Percentiles rank a stretch among this genome's conserved stretches.
These are phyloP conservation scores for Junonia oenone DNA, from an alignment of 2,888 invertebrate genomes.

Conservation along the genomic window DNA sequence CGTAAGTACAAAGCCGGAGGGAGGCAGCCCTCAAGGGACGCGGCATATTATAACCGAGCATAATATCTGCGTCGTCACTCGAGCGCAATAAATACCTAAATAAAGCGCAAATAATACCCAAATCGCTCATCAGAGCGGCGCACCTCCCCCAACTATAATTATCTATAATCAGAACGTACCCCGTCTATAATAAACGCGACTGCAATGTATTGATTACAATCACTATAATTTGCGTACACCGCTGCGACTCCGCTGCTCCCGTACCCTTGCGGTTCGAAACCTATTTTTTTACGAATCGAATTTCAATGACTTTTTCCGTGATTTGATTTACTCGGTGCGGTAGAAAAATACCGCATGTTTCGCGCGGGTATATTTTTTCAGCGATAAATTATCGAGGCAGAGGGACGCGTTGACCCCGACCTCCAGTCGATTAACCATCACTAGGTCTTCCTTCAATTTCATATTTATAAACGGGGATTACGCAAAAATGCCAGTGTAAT, in stretches of 20 bases:
- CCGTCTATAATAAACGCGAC: constrained; percentile 55
- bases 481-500: constrained; percentile 78
- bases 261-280: constrained; percentile 30
- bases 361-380: constrained; percentile 41
- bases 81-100: constrained; percentile 82
- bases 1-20: constrained; percentile 43
- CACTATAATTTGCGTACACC: constrained; percentile 39
- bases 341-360: constrained; percentile 25
- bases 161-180: constrained; percentile 50
- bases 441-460: constrained; percentile 77
- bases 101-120: constrained; percentile 84
- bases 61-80: constrained; percentile 78
- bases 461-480: constrained; percentile 80
- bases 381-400: constrained; percentile 63
- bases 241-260: constrained; percentile 31
- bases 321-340: constrained; percentile 25
- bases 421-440: constrained; percentile 78
- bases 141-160: constrained; percentile 70
- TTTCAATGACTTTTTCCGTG: constrained; percentile 20
- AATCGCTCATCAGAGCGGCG: constrained; percentile 76
- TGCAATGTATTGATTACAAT: constrained; percentile 43
- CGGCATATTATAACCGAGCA: constrained; percentile 55
- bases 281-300: constrained; percentile 26
- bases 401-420: constrained; percentile 67
- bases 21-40: constrained; percentile 60